Base-by-base conservation (phyloP, 2,797 vertebrate genomes). In the Arrhamphus sclerolepis region DNA sequence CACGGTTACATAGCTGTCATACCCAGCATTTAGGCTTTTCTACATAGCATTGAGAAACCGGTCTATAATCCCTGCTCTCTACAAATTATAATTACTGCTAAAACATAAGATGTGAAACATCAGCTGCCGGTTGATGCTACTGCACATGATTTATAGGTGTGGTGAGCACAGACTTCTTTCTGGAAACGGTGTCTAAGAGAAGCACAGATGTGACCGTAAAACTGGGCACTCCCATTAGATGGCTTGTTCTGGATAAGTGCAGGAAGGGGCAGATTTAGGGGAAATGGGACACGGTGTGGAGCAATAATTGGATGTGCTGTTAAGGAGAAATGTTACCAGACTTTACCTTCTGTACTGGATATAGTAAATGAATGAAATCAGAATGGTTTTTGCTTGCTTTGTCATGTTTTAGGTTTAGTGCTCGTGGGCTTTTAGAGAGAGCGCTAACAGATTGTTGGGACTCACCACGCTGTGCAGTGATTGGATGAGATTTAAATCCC, bases 181-280 rank as follows among this genome's bases (percentile, higher is more conserved):
- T 66, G 70, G 70, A 76, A 72, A 76, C 82, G 21, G 9, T 9
- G 49, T 60, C 44, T 29, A 43, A 31, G 44, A 80, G 77, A 77
- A 60, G 53, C 31, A 24, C 50, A 63, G 70, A 62, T 8, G 48
- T 80, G 82, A 74, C 55, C 76, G 47, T 43, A 38, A 66, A 56
- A 42, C 5, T 7, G 44, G 29, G 67, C 46, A 54, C 70, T 82
- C 62, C 57, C 61, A 44, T 72, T 59, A 71, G 72, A 69, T 6
- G 46, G 48, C 56, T 78, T 57, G 74, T 85, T 88, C 72, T 63
- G 65, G 42, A 43, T 77, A 91, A 92, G 76, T 80, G 75, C 89
- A 87, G 90, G 88, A 92, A 92, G 85, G 63, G 57, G 72, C 69
- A 46, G 44, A 77, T 91, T 88, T 74, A 40, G 62, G 42, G 43